A percentile compares a stretch with the other conserved stretches of the same genome.
phyloP scores from a whole-genome alignment of 2,797 vertebrate species.

The Mus spretus region DNA sequence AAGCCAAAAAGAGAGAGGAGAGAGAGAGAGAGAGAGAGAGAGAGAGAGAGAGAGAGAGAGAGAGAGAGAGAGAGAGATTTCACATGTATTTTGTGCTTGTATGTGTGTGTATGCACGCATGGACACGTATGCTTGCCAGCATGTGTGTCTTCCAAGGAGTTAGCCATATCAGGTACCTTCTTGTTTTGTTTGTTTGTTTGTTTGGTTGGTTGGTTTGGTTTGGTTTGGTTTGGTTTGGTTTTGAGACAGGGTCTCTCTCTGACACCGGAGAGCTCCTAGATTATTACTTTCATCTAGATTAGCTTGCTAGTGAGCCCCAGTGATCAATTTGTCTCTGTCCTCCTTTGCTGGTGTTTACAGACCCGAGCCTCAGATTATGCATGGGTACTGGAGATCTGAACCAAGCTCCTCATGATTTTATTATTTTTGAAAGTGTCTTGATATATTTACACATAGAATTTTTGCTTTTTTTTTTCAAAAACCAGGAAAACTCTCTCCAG shows the following conservation, averaged over 20 bases:
- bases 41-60: too few relatives aligned
- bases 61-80: too few relatives aligned
- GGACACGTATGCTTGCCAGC: background rate
- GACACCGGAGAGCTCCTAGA: background rate
- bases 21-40: too few relatives aligned
- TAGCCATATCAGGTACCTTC: background rate
- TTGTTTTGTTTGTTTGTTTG: background rate
- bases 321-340: background rate
- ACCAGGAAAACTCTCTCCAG: background rate
- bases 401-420: background rate
- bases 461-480: background rate
- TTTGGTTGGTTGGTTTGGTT: too few relatives aligned
- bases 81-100: background rate
- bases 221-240: background rate
- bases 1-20: too few relatives aligned
- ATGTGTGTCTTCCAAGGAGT: background rate
- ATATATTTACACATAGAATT: background rate
- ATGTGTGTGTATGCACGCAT: background rate
- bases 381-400: background rate
- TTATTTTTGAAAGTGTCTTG: background rate
- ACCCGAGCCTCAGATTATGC: background rate
- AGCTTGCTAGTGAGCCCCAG: background rate
- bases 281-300: background rate
- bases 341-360: background rate
- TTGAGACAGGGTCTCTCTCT: background rate